A percentile compares a stretch with the other conserved stretches of the same genome.
phyloP scores from a whole-genome alignment of 2,113 vertebrate species.

The Pterocles gutturalis region DNA sequence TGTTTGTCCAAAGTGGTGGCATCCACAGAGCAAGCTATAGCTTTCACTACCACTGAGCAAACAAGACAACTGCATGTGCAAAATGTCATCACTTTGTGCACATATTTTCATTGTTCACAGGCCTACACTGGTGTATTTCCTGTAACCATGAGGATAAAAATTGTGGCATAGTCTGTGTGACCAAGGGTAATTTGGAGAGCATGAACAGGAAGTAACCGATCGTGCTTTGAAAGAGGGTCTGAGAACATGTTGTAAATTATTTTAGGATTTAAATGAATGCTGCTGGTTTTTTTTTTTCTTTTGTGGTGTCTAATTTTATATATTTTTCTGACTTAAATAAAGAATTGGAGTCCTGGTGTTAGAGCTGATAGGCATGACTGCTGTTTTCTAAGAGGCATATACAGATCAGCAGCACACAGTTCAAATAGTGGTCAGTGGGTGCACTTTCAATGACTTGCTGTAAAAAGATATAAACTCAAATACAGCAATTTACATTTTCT shows the following conservation, averaged over 20 bases:
- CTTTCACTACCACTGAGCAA: neutral
- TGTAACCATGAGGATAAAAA: neutral
- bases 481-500: slow-evolving; percentile 65
- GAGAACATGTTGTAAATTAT: neutral
- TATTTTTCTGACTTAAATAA: neutral
- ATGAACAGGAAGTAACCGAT: neutral
- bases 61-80: neutral
- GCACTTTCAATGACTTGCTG: slow-evolving; percentile 31
- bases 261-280: neutral
- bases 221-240: neutral
- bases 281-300: neutral
- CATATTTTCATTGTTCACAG: neutral
- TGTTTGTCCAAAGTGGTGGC: neutral
- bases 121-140: neutral
- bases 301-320: neutral
- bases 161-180: neutral
- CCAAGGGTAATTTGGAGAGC: neutral
- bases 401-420: slow-evolving; percentile 36
- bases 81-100: neutral
- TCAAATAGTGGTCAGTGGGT: slow-evolving; percentile 68
- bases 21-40: neutral
- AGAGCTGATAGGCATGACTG: slow-evolving; percentile 20
- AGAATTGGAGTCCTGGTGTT: neutral
- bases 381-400: slow-evolving; percentile 34
- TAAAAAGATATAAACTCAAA: slow-evolving; percentile 56